Evolutionary conservation across 1,140 invertebrate genomes (phyloP), one percentile per base, ranked within the genome.

Genomic region (Drosophila setifemur): DNA sequence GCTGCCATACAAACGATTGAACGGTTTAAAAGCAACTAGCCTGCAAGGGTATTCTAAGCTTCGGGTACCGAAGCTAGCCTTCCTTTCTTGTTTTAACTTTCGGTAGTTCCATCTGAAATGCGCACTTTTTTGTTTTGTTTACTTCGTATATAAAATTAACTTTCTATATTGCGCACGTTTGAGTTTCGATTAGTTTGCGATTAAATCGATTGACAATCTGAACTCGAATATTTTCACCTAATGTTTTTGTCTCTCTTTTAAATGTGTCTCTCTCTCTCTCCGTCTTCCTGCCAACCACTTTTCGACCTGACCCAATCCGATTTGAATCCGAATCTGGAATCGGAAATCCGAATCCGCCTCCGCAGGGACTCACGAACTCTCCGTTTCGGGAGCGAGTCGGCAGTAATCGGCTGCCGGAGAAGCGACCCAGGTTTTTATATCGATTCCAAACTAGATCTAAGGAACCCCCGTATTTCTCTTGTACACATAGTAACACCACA

Each of bases 351-450:
- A 57, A 53, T 60, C 54, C 47, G 35, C 50, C 49, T 66, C 67
- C 86, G 25, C 55, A 90, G 93, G 93, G 78, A 91, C 72, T 93
- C 50, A 94, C 93, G 70, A 95, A 93, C 91, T 96, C 95, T 79
- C 95, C 95, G 72, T 96, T 96, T 92, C 93, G 96, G 85, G 96
- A 97, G 91, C 93, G 96, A 61, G 93, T 97, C 39, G 96, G 95
- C 88, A 97, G 96, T 92, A 96, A 96, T 88, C 93, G 96, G 23
- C 91, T 96, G 70, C 93, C 95, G 44, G 96, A 97, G 88, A 94
- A 95, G 74, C 91, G 96, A 91, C 94, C 95, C 90, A 95, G 95
- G 94, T 96, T 94, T 89, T 90, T 90, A 90, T 90, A 85, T 82
- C 76, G 82, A 73, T 52, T 87, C 76, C 79, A 75, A 75, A 12